Base-by-base conservation (phyloP, 2,113 vertebrate species). In the Laticauda laticaudata region DNA sequence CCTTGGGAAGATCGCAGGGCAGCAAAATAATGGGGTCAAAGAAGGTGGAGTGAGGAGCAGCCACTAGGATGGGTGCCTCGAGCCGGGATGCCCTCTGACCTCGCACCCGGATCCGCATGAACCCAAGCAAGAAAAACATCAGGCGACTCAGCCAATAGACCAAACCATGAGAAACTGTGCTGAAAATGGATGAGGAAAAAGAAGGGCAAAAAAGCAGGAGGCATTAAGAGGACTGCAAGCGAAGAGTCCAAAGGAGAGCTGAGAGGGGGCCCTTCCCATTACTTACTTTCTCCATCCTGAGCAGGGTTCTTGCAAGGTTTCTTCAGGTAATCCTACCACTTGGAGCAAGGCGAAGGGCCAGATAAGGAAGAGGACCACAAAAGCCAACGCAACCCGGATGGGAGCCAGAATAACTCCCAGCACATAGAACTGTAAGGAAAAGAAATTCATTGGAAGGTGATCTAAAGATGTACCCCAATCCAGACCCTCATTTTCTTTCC, bases 41-140 rank as follows among this genome's bases (percentile, higher is more conserved):
- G 95, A 98, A 99, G 90, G 98, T 95, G 43, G 98, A 98, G 96
- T 99, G 98, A 11, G 98, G 98, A 0, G 98, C 98, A 5, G 98
- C 98, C 39, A 98, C 98, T 92, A 99, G 96, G 90, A 99, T 96
- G 0, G 98, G 98, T 0, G 98, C 98, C 94, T 99, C 98, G 88
- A 97, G 97, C 86, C 97, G 94, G 5, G 97, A 96, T 0, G 98
- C 98, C 90, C 96, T 95, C 21, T 97, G 98, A 85, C 98, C 98
- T 75, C 98, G 98, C 54, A 99, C 98, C 14, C 96, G 96, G 64
- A 99, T 96, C 97, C 98, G 97, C 59, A 97, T 92, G 97, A 99
- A 99, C 56, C 98, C 98, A 94, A 98, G 87, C 23, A 92, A 96
- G 96, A 98, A 98, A 96, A 98, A 99, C 91, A 96, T 97, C 2